Base-by-base conservation (phyloP, 1,140 invertebrate genomes). In the Zaprionus taronus region DNA sequence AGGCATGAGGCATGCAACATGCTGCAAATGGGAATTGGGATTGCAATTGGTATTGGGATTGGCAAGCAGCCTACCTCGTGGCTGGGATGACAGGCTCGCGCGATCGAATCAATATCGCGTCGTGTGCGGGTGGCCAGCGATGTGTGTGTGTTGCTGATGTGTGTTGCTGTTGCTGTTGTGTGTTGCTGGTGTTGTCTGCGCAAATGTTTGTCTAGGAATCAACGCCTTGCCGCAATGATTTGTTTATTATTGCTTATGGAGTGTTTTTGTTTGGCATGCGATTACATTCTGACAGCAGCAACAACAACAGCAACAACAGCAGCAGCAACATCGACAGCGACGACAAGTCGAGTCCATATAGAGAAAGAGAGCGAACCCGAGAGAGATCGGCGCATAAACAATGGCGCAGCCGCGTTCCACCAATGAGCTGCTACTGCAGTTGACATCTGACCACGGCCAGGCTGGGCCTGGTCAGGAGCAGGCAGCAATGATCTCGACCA, bases 201-300 rank as follows among this genome's bases (percentile, higher is more conserved):
- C 74, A 61, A 82, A 69, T 79, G 81, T 71, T 79, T 83, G 55
- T 63, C 67, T 70, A 53, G 72, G 62, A 49, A 76, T 76, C 73
- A 72, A 66, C 73, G 73, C 53, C 62, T 68, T 24, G 41, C 55
- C 62, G 73, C 64, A 78, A 84, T 84, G 85, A 89, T 90, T 89
- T 89, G 84, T 89, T 89, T 89, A 89, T 89, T 89, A 74, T 90
- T 84, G 61, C 81, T 90, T 77, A 90, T 89, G 77, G 79, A 89
- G 83, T 89, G 85, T 85, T 89, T 81, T 89, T 82, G 70, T 82
- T 84, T 74, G 86, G 85, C 79, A 70, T 72, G 61, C 72, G 79
- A 89, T 90, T 80, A 77, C 72, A 67, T 77, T 76, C 81, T 75
- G 72, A 78, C 79, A 63, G 57, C 60, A 51, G 49, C 41, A 57